These are phyloP conservation scores for Ommatoiulus sabulosus DNA, from an alignment of 2,888 invertebrate genomes.

Conservation along the genomic window DNA sequence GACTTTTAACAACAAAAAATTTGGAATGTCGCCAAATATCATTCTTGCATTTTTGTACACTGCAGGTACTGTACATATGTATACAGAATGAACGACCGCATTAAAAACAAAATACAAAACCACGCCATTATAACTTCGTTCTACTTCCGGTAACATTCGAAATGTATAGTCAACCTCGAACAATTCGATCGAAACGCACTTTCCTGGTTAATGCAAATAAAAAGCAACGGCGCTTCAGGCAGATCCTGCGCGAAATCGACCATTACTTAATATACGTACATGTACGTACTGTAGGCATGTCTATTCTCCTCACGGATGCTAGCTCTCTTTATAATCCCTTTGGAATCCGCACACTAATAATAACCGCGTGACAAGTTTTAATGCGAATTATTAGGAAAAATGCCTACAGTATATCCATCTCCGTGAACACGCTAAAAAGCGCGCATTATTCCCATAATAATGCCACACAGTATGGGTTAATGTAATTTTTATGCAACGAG, in stretches of 20 bases:
- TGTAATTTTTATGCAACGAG: neutral
- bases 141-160: too few species aligned
- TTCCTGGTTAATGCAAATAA: too few species aligned
- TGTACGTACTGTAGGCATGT: neutral
- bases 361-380: neutral
- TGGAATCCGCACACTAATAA: neutral
- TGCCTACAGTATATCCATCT: neutral
- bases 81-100: too few species aligned
- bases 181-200: too few species aligned
- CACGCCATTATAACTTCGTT: too few species aligned
- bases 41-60: too few species aligned
- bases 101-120: too few species aligned
- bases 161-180: too few species aligned
- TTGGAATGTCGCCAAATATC: too few species aligned
- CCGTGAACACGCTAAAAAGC: slow-evolving; percentile 2
- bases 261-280: neutral
- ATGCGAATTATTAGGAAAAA: slow-evolving; percentile 9
- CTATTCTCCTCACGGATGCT: neutral
- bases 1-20: too few species aligned
- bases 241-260: neutral
- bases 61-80: too few species aligned
- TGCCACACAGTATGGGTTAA: neutral
- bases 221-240: neutral
- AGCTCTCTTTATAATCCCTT: neutral
- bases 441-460: neutral